Conservation (phyloP, 2,888 invertebrate species). For the Drosophila meridionalis region DNA sequence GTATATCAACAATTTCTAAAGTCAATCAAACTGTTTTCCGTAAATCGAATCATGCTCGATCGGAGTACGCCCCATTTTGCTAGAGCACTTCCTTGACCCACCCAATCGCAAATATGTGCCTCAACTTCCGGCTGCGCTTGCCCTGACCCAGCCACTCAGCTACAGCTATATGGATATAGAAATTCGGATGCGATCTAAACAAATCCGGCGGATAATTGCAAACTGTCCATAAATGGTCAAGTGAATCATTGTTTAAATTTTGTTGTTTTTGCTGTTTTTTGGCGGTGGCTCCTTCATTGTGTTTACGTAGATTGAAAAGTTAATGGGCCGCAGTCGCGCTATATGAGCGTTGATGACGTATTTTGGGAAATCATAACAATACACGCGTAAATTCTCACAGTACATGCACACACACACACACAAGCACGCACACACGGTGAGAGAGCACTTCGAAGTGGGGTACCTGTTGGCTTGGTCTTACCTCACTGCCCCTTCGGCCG, state of each 20-base stretch:
- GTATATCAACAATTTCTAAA: no score
- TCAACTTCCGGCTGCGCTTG: constrained; percentile 37
- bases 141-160: constrained; percentile 57
- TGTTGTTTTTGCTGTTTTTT: constrained; percentile 40
- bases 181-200: constrained; percentile 34
- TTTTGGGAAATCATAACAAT: constrained; percentile 79
- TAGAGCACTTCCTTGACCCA: constrained; percentile 38
- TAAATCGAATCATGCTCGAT: not conserved
- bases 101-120: constrained; percentile 19
- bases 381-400: constrained; percentile 26
- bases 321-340: constrained; percentile 65
- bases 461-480: constrained; percentile 79
- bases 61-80: not conserved
- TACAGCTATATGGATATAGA: constrained; percentile 2
- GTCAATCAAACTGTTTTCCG: not conserved
- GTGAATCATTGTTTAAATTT: constrained; percentile 73
- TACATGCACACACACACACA: constrained; percentile 3
- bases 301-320: constrained; percentile 70
- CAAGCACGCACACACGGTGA: not conserved
- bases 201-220: constrained; percentile 34
- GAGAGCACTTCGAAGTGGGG: constrained; percentile 45
- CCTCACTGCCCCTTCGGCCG: constrained; percentile 50
- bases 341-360: constrained; percentile 68
- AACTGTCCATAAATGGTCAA: constrained; percentile 76
- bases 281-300: constrained; percentile 41